Evolutionary conservation across 2,797 vertebrate genomes (phyloP).

Genomic region (Danio tinwini): DNA sequence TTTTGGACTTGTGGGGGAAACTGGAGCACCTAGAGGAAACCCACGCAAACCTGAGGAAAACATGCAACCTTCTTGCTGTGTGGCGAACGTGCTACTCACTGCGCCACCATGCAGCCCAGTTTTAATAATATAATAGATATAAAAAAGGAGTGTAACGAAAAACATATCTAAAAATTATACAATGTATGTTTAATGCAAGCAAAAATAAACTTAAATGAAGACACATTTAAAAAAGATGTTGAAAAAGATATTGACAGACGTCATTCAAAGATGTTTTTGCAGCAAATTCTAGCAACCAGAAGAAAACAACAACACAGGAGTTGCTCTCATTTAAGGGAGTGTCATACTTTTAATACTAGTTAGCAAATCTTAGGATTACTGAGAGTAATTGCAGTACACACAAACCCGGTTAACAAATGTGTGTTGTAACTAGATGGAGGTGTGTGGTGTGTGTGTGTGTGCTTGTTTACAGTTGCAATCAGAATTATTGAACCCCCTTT

Average conservation of each 20-base stretch:
- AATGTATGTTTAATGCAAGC: neutral
- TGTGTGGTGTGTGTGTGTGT: neutral
- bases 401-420: neutral
- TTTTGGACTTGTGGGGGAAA: too few relatives aligned
- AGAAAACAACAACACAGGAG: slow-evolving; percentile 15
- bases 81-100: too few relatives aligned
- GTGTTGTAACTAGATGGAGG: slow-evolving; percentile 8
- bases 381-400: slow-evolving; percentile 14
- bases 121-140: neutral
- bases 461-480: too few relatives aligned
- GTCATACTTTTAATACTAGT: slow-evolving; percentile 21
- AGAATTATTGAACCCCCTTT: too few relatives aligned
- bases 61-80: too few relatives aligned
- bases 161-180: neutral
- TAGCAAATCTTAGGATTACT: slow-evolving; percentile 32
- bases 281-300: slow-evolving; percentile 38
- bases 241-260: neutral
- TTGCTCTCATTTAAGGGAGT: slow-evolving; percentile 21
- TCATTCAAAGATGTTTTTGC: neutral
- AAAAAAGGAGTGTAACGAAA: neutral
- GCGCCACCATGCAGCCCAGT: too few relatives aligned
- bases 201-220: neutral
- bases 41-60: too few relatives aligned
- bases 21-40: too few relatives aligned
- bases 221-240: neutral